Conservation (phyloP, 2,888 invertebrate species). For the Neocrepidodera transversa region DNA sequence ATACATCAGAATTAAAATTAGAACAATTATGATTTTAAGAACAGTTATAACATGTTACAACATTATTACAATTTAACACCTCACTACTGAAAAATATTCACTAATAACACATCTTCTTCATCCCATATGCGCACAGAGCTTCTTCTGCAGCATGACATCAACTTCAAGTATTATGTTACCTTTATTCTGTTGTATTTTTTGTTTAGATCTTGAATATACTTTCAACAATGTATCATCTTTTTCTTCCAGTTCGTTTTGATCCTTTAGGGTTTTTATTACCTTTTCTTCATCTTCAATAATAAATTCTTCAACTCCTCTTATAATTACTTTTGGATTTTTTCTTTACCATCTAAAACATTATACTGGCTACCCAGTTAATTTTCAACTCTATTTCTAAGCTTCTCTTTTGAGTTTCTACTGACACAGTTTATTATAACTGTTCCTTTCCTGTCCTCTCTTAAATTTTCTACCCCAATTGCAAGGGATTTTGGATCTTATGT, state of each 20-base stretch:
- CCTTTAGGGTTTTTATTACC: neutral
- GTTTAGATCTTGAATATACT: neutral
- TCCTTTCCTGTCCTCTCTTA: neutral
- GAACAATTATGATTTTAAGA: neutral
- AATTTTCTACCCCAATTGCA: neutral
- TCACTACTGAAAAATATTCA: neutral
- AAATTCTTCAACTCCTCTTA: neutral
- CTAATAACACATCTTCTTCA: neutral
- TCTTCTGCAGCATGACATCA: neutral
- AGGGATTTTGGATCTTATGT: conserved; percentile 1
- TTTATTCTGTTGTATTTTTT: neutral
- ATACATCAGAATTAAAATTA: neutral
- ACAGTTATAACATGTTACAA: neutral
- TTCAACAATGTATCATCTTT: too few relatives aligned
- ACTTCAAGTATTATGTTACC: neutral
- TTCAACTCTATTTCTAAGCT: too few relatives aligned
- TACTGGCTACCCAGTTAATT: too few relatives aligned
- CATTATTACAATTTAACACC: neutral
- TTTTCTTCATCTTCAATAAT: neutral
- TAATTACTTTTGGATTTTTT: too few relatives aligned
- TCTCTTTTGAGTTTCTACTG: neutral
- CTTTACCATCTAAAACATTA: too few relatives aligned
- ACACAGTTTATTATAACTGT: neutral
- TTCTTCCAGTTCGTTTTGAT: neutral
- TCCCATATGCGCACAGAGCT: neutral